Percentiles rank a stretch among this genome's conserved stretches.
Evolutionary conservation across 2,797 vertebrate genomes (phyloP).

Genomic region (Sebastes matsubarae): DNA sequence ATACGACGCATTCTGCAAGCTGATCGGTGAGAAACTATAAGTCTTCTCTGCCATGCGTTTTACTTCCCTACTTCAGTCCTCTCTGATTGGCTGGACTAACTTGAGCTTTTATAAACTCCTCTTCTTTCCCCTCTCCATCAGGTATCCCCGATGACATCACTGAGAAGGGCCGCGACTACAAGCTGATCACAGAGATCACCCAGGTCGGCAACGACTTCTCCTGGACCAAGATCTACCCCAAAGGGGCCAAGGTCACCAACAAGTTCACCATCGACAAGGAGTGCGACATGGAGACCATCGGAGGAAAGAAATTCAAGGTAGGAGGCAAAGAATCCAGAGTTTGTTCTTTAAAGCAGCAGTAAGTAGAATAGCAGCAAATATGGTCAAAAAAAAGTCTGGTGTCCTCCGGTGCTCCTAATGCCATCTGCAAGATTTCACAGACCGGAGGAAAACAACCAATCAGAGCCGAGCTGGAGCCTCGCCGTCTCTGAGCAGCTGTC

Average conservation of each 20-base stretch:
- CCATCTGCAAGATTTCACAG: too few relatives aligned
- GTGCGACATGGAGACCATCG: conserved; percentile 89
- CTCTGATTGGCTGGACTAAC: neutral
- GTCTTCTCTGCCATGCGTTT: neutral
- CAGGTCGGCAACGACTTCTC: conserved; percentile 85
- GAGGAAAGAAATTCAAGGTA: conserved; percentile 95
- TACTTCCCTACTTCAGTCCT: neutral
- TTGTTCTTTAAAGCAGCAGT: neutral
- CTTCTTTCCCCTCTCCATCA: conserved; percentile 39
- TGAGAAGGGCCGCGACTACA: conserved; percentile 88
- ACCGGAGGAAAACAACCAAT: too few relatives aligned
- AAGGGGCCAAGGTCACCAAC: conserved; percentile 85
- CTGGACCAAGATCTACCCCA: conserved; percentile 88
- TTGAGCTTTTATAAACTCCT: neutral
- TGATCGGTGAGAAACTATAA: conserved; percentile 84
- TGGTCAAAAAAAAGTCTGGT: too few relatives aligned
- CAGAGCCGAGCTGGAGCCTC: too few relatives aligned
- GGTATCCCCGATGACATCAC: conserved; percentile 86
- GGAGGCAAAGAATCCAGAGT: neutral
- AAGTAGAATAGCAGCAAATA: neutral
- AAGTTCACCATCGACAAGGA: conserved; percentile 88
- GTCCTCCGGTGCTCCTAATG: too few relatives aligned
- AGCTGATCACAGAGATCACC: conserved; percentile 87
- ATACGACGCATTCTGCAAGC: conserved; percentile 90
- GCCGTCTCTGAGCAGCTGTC: too few relatives aligned